A percentile compares a stretch with the other conserved stretches of the same genome.
Conservation (phyloP, 2,797 vertebrate genomes). For the Ficedula albicollis region DNA sequence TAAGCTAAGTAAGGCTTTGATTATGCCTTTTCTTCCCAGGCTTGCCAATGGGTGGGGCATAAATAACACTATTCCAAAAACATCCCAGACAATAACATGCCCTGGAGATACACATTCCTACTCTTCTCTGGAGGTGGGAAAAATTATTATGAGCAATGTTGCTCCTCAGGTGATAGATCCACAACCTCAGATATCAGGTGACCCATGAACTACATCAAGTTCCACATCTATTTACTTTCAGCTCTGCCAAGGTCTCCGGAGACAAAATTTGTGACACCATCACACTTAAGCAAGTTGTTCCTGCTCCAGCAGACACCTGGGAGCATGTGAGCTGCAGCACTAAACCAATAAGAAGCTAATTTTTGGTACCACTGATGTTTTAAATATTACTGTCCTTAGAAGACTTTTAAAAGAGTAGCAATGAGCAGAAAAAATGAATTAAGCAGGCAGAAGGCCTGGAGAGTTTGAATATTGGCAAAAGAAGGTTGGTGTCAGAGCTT, state of each 20-base stretch:
- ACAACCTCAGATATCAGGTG: not conserved
- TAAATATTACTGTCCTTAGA: not conserved
- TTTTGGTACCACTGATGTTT: not conserved
- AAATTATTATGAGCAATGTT: not conserved
- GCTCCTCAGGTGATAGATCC: not conserved
- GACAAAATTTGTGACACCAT: not conserved
- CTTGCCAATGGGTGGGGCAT: not conserved
- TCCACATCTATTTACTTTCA: not conserved
- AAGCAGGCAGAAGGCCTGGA: not conserved
- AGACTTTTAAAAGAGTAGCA: not conserved
- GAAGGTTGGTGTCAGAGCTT: not conserved
- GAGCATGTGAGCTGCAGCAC: not conserved
- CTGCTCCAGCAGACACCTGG: not conserved
- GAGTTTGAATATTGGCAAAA: not conserved
- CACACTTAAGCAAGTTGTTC: not conserved
- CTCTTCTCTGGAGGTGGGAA: not conserved
- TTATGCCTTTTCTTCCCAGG: constrained; percentile 10
- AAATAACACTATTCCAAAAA: constrained; percentile 15
- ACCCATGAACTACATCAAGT: not conserved
- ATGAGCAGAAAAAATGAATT: not conserved
- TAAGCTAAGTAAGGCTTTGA: constrained; percentile 41
- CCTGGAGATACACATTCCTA: not conserved
- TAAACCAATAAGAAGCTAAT: not conserved
- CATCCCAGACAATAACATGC: not conserved
- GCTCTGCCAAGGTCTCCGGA: not conserved